These are phyloP conservation scores for Plagodis dolabraria DNA, from an alignment of 2,888 invertebrate species.

Conservation along the genomic window DNA sequence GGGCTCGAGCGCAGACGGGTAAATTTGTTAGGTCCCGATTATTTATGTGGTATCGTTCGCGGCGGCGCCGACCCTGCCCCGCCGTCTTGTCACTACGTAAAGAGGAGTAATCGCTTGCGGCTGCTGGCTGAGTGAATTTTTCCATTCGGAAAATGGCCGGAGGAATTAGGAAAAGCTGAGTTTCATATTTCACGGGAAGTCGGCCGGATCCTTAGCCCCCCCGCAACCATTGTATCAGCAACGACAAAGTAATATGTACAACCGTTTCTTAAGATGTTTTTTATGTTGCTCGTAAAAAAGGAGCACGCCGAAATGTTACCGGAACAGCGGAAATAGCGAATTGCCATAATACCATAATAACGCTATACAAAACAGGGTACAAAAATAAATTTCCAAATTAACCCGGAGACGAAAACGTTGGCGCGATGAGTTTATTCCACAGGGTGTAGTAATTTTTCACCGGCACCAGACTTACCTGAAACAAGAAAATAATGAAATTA, in stretches of 20 bases:
- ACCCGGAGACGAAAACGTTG: conserved; percentile 21
- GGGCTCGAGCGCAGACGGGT: conserved; percentile 51
- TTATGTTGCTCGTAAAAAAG: conserved; percentile 69
- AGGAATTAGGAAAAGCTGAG: conserved; percentile 70
- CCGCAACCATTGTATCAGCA: conserved; percentile 38
- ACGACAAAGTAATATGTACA: conserved; percentile 37
- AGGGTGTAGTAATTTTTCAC: conserved; percentile 27
- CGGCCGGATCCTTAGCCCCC: conserved; percentile 44
- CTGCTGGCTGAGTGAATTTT: conserved; percentile 73
- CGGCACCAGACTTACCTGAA: conserved; percentile 37
- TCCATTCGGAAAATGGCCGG: conserved; percentile 75
- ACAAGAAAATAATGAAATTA: conserved; percentile 39
- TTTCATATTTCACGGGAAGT: conserved; percentile 69
- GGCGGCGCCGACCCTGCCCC: conserved; percentile 46
- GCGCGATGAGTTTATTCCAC: conserved; percentile 29
- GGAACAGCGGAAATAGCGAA: conserved; percentile 59
- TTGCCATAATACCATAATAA: conserved; percentile 53
- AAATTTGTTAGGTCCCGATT: conserved; percentile 76
- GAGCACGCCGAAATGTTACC: conserved; percentile 61
- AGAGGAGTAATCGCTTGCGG: conserved; percentile 77
- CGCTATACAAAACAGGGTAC: conserved; percentile 48
- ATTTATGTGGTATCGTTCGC: conserved; percentile 69
- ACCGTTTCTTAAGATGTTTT: conserved; percentile 60
- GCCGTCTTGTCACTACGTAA: conserved; percentile 67
- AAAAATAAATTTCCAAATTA: conserved; percentile 51